These are phyloP conservation scores for Cynoglossus semilaevis DNA, from an alignment of 2,113 vertebrate species.

Conservation along the genomic window DNA sequence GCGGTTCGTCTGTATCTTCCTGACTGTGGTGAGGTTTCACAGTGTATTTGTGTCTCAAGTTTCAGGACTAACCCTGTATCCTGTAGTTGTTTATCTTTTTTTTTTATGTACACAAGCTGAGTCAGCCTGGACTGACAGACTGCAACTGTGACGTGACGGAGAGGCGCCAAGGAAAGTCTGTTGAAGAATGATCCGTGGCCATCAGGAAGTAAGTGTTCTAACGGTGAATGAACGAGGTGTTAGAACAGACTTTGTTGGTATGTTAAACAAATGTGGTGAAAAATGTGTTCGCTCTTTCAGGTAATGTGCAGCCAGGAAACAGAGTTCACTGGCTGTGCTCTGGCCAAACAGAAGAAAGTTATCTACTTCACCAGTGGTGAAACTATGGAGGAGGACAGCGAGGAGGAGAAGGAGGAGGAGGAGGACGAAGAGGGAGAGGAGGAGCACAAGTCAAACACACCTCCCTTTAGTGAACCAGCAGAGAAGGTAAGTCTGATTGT, in stretches of 20 bases:
- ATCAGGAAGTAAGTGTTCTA: slow-evolving; percentile 64
- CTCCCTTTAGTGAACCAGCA: slow-evolving; percentile 28
- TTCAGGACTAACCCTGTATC: slow-evolving; percentile 36
- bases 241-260: neutral
- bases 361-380: slow-evolving; percentile 81
- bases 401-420: slow-evolving; percentile 59
- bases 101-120: neutral
- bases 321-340: slow-evolving; percentile 1
- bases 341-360: slow-evolving; percentile 57
- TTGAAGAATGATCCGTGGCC: slow-evolving; percentile 43
- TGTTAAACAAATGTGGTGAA: too few species aligned
- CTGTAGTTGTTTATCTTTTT: slow-evolving; percentile 26
- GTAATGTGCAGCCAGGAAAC: slow-evolving; percentile 27
- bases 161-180: neutral
- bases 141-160: slow-evolving; percentile 1
- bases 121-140: slow-evolving; percentile 1
- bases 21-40: slow-evolving; percentile 9
- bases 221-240: slow-evolving; percentile 9
- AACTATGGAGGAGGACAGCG: slow-evolving; percentile 64
- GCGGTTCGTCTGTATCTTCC: neutral
- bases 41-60: slow-evolving; percentile 37
- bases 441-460: slow-evolving; percentile 18
- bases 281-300: slow-evolving; percentile 13
- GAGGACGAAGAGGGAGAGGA: slow-evolving; percentile 51
- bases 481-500: slow-evolving; percentile 46